A percentile compares a stretch with the other conserved stretches of the same genome.
phyloP scores from a whole-genome alignment of 2,797 vertebrate species.

The Paramormyrops hopkinsi region DNA sequence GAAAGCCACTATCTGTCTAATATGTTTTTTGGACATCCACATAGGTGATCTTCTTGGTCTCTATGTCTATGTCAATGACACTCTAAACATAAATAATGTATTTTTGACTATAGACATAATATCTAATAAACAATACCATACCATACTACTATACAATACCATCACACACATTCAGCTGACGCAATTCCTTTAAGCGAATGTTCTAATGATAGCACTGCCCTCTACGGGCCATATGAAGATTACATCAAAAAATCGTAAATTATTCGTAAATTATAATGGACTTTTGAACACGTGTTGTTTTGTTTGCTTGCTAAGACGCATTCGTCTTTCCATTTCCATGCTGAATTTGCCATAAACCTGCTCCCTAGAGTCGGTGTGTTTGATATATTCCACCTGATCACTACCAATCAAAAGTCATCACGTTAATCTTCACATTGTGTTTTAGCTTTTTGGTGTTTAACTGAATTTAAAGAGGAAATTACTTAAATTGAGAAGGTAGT shows the following conservation, averaged over 20 bases:
- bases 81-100: not conserved
- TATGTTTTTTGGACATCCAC: not conserved
- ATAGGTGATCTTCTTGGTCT: not conserved
- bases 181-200: not conserved
- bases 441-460: not conserved
- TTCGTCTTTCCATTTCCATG: not conserved
- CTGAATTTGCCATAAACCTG: not conserved
- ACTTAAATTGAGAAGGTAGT: not conserved
- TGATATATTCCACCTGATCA: not conserved
- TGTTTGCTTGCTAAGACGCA: not conserved
- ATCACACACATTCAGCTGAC: not conserved
- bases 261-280: not conserved
- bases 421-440: not conserved
- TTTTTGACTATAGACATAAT: not conserved
- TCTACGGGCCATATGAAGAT: constrained; percentile 44
- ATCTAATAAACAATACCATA: not conserved
- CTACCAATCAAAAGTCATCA: not conserved
- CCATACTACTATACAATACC: not conserved
- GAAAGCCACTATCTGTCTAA: not conserved
- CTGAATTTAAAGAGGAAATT: not conserved
- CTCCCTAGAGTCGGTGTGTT: not conserved
- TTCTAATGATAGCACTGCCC: constrained; percentile 53
- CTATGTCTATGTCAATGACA: not conserved
- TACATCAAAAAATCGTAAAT: not conserved
- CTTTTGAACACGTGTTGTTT: not conserved